Percentiles rank a stretch among this genome's conserved stretches.
Evolutionary conservation across 2,113 vertebrate species (phyloP).

Genomic region (Columba livia): DNA sequence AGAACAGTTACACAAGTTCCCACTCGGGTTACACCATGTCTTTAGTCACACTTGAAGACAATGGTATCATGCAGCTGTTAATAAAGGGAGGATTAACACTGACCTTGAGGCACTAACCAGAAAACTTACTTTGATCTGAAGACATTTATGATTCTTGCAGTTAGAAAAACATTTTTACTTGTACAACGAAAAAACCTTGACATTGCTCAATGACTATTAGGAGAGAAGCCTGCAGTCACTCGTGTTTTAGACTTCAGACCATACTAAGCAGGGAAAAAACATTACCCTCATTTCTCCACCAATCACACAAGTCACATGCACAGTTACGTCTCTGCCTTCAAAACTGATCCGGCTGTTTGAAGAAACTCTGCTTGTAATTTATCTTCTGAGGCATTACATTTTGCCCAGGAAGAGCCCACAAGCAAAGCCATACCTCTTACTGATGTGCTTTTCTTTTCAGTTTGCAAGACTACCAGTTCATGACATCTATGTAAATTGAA

Average conservation of each 20-base stretch:
- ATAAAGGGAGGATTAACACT: background rate
- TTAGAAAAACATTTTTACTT: background rate
- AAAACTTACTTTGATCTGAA: background rate
- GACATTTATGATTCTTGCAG: background rate
- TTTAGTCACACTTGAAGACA: background rate
- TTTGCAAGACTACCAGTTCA: background rate
- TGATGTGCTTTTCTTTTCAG: background rate
- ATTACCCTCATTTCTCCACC: background rate
- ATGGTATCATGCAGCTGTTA: background rate
- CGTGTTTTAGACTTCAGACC: background rate
- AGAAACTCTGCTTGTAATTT: background rate
- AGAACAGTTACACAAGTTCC: background rate
- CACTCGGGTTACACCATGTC: accelerated
- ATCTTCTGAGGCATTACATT: background rate
- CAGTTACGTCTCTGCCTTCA: background rate
- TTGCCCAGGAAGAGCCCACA: background rate
- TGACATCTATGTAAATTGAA: background rate
- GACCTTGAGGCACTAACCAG: background rate
- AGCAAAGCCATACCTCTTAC: background rate
- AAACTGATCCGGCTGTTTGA: background rate
- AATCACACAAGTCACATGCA: background rate
- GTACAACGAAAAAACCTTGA: background rate
- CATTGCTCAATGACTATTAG: background rate
- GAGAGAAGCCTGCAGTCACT: background rate
- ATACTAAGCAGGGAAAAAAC: background rate